phyloP scores from a whole-genome alignment of 2,888 invertebrate genomes.

The Dione vanillae region DNA sequence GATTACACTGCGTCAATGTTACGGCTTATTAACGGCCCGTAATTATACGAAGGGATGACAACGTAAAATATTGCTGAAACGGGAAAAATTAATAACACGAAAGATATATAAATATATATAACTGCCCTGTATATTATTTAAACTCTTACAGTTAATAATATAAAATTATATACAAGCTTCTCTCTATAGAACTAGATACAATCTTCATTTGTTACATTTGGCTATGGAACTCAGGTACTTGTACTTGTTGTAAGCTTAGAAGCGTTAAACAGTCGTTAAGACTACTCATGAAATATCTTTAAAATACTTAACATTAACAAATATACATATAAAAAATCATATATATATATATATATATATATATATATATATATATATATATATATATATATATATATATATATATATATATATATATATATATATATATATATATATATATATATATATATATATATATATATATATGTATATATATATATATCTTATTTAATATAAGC shows the following conservation, averaged over 20 bases:
- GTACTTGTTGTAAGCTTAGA: background rate
- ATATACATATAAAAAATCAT: no score
- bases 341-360: no score
- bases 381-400: no score
- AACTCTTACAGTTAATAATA: background rate
- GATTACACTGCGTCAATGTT: constrained; percentile 78
- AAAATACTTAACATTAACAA: no score
- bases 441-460: background rate
- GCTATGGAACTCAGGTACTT: background rate
- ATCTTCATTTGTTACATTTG: background rate
- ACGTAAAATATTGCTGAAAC: constrained; percentile 65
- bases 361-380: no score
- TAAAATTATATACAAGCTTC: background rate
- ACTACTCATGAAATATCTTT: no score
- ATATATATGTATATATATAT: background rate
- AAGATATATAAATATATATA: constrained; percentile 33
- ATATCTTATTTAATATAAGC: background rate
- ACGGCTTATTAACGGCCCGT: constrained; percentile 75
- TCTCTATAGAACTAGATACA: background rate
- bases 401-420: no score
- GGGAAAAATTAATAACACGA: constrained; percentile 59
- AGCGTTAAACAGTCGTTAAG: background rate
- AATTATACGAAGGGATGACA: constrained; percentile 73
- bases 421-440: no score
- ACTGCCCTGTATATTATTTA: background rate